A percentile compares a stretch with the other conserved stretches of the same genome.
These are phyloP conservation scores for Saturnia japonica DNA, from an alignment of 2,888 invertebrate genomes.

Conservation along the genomic window DNA sequence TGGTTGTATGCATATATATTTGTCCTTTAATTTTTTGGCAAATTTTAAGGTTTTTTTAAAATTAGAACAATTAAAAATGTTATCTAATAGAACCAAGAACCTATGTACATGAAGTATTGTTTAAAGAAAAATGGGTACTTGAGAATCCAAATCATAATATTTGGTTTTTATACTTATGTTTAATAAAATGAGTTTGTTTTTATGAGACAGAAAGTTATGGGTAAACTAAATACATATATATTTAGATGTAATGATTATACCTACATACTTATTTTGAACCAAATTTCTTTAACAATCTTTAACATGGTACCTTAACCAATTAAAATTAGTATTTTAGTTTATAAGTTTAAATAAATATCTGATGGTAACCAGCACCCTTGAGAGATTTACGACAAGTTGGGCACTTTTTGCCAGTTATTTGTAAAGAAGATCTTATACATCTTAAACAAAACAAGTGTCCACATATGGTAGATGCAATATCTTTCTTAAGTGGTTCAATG, in stretches of 20 bases:
- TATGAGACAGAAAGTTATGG: not conserved
- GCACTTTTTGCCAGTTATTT: slow-evolving; percentile 47
- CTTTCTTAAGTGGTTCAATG: slow-evolving; percentile 44
- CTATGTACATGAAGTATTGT: too few species aligned
- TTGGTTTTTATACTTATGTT: not conserved
- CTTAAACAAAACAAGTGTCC: slow-evolving; percentile 60
- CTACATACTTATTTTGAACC: not conserved
- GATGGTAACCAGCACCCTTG: slow-evolving; percentile 49
- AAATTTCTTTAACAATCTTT: not conserved
- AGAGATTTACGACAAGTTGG: slow-evolving; percentile 55
- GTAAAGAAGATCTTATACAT: slow-evolving; percentile 48
- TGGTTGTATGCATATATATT: too few species aligned
- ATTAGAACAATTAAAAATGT: too few species aligned
- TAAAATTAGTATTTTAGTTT: too few species aligned
- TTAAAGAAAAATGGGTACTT: not conserved
- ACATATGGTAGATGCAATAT: slow-evolving; percentile 56
- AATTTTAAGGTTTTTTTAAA: too few species aligned
- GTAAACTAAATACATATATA: not conserved
- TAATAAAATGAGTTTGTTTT: not conserved
- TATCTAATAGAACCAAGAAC: too few species aligned
- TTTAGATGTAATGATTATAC: not conserved
- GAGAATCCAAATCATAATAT: not conserved
- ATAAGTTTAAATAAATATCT: slow-evolving; percentile 46
- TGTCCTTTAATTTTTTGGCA: too few species aligned
- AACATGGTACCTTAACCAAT: not conserved